Percentiles rank a stretch among this genome's conserved stretches.
These are phyloP conservation scores for Zosterops pallidus DNA, from an alignment of 2,113 vertebrate species.

Conservation along the genomic window DNA sequence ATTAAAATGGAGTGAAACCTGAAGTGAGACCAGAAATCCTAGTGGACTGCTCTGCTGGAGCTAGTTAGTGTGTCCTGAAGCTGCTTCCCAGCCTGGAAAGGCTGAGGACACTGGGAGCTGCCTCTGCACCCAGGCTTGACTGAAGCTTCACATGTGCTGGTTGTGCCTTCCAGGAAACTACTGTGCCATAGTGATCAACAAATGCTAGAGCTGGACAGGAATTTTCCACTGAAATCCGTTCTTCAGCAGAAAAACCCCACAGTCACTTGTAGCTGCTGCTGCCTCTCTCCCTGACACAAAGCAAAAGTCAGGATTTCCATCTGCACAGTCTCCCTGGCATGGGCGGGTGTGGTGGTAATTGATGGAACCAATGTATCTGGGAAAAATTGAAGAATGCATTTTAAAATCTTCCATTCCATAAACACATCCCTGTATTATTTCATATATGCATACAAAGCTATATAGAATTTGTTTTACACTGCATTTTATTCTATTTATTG, in stretches of 20 bases:
- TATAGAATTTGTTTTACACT: background rate
- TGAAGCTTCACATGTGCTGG: accelerated
- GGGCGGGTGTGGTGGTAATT: background rate
- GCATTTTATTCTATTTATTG: conserved; percentile 30
- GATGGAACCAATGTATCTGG: background rate
- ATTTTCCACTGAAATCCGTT: background rate
- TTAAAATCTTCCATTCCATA: background rate
- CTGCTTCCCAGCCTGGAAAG: background rate
- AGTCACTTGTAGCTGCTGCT: background rate
- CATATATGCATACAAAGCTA: background rate
- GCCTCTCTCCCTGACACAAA: background rate
- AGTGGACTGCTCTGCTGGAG: background rate
- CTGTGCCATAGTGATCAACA: background rate
- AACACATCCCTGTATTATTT: background rate
- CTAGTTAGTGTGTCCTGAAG: background rate
- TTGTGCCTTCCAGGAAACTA: background rate
- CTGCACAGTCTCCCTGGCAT: background rate
- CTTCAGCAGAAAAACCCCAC: background rate
- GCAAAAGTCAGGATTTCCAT: background rate
- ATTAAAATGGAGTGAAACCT: background rate
- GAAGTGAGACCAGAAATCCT: background rate
- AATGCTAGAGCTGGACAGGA: background rate
- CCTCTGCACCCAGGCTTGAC: accelerated
- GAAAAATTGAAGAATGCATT: background rate
- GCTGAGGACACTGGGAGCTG: background rate